These are phyloP conservation scores for Falco naumanni DNA, from an alignment of 2,797 vertebrate species.

Conservation along the genomic window DNA sequence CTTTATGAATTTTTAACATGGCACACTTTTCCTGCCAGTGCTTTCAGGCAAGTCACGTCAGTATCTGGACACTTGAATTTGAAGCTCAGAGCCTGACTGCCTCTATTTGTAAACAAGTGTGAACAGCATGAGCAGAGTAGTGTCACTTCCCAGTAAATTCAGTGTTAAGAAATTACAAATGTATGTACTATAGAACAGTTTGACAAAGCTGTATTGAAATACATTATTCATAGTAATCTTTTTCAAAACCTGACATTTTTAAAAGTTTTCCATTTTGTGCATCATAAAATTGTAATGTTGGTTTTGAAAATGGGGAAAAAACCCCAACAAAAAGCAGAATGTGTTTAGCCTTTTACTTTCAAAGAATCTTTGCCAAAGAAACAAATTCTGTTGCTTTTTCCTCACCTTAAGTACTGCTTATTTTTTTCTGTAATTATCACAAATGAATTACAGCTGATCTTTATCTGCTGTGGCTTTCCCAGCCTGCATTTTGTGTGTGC, in stretches of 20 bases:
- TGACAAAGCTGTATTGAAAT: slow-evolving; percentile 79
- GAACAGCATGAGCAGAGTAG: slow-evolving; percentile 81
- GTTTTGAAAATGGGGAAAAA: slow-evolving; percentile 9
- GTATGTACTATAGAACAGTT: slow-evolving; percentile 72
- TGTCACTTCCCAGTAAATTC: slow-evolving; percentile 84
- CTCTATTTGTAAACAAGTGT: slow-evolving; percentile 88
- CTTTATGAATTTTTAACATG: slow-evolving; percentile 89
- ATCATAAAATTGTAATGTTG: slow-evolving; percentile 43
- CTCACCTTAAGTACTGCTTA: neutral
- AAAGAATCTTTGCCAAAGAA: neutral
- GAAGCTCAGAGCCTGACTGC: slow-evolving; percentile 76
- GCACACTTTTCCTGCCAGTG: slow-evolving; percentile 67
- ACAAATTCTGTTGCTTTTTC: neutral
- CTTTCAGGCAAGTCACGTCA: slow-evolving; percentile 79
- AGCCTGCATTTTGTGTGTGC: neutral
- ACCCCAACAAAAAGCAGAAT: neutral
- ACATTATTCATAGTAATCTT: slow-evolving; percentile 85
- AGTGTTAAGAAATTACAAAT: slow-evolving; percentile 83
- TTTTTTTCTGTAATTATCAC: slow-evolving; percentile 26
- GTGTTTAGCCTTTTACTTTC: slow-evolving; percentile 26
- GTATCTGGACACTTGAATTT: slow-evolving; percentile 75
- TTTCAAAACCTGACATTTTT: slow-evolving; percentile 77
- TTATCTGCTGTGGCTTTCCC: neutral
- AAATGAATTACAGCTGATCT: slow-evolving; percentile 29
- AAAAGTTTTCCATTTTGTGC: slow-evolving; percentile 76